Evolutionary conservation across 2,113 vertebrate species (phyloP), one percentile per base, ranked within the genome.

Genomic region (Tetrax tetrax): DNA sequence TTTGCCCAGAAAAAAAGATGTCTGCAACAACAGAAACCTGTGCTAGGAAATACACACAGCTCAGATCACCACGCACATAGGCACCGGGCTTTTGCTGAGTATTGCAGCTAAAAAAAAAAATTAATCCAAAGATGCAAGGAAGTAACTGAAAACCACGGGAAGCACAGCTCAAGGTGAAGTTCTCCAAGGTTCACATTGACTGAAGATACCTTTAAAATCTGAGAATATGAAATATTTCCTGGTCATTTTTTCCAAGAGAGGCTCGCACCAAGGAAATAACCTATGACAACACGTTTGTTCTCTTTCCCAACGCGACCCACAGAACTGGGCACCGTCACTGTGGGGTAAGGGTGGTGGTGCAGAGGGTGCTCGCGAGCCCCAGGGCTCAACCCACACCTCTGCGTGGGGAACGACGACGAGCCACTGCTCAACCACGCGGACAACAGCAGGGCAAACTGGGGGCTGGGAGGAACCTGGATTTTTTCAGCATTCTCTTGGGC

Each of bases 361-460:
- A 68, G 77, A 43, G 33, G 72, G 57, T 33, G 68, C 38, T 60
- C 5, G 1, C 2, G 21, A 81, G 22, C 29, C 37, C 56, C 69
- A 16, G 8, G 17, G 38, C 64, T 76, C 54, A 7, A 7, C 7
- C 72, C 7, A 4, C 80, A 31, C 3, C 76, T 54, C 71, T 7
- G 4, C 17, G 7, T 6, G 27, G 53, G 16, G 21, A 65, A 45
- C 6, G 2, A 41, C 4, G 6, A 31, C 0, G 3, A 76, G 79
- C 56, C 70, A 41, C 47, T 4, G 4, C 54, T 17, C 60, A 7
- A 16, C 50, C 4, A 3, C 54, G 21, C 0, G 2, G 21, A 31
- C 10, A 82, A 10, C 33, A n/a, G 38, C 37, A 37, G 2, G 4
- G 60, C 31, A 12, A 33, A 7, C 2, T 7, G 4, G 50, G 8